Conservation (phyloP, 2,113 vertebrate genomes). For the Emydocephalus ijimae region DNA sequence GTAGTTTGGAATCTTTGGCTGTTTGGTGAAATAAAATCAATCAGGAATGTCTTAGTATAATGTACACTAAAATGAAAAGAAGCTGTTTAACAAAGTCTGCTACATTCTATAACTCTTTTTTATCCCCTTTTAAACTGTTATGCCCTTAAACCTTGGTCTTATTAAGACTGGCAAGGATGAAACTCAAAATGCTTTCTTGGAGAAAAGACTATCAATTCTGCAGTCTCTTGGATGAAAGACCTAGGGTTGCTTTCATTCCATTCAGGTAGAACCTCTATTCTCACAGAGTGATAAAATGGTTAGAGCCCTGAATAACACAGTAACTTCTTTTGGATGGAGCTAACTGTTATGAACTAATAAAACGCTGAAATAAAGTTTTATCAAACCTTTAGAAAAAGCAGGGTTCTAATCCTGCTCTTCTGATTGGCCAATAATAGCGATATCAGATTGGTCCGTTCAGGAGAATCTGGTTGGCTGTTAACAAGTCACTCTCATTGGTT, state of each 20-base stretch:
- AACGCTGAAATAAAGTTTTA: no score
- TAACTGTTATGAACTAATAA: no score
- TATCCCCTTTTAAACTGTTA: background rate
- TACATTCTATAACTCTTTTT: background rate
- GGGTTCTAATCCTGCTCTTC: no score
- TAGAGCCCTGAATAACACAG: background rate
- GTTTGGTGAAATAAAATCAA: background rate
- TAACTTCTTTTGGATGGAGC: background rate
- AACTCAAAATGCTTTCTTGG: background rate
- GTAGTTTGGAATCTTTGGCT: background rate
- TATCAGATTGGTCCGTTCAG: no score
- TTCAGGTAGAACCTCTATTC: background rate
- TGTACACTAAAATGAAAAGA: background rate
- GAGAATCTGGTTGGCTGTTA: no score
- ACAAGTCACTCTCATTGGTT: no score
- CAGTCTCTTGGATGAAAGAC: background rate
- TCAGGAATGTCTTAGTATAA: background rate
- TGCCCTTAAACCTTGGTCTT: background rate
- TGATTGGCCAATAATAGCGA: no score
- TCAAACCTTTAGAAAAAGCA: no score
- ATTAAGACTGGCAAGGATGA: background rate
- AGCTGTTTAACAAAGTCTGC: constrained; percentile 13
- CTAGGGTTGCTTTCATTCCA: background rate
- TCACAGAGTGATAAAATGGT: background rate
- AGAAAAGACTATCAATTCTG: background rate